phyloP scores from a whole-genome alignment of 2,888 invertebrate species.

The Drosophila incognita region DNA sequence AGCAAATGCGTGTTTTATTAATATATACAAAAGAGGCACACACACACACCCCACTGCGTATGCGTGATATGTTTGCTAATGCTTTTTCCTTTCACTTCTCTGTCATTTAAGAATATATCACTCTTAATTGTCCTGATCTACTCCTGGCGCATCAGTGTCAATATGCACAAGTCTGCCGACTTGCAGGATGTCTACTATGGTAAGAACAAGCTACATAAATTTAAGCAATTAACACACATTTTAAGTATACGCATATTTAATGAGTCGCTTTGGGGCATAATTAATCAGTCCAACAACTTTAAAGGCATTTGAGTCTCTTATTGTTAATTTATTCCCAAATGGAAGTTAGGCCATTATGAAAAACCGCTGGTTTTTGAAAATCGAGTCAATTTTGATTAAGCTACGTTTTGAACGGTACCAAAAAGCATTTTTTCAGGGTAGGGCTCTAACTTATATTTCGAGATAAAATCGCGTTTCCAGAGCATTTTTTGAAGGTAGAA shows the following conservation, averaged over 20 bases:
- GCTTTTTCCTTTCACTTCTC: constrained; percentile 9
- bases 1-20: constrained; percentile 29
- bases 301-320: not conserved
- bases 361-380: no score
- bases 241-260: constrained; percentile 43
- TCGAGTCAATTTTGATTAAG: no score
- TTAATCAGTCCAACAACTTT: constrained; percentile 6
- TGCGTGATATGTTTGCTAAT: constrained; percentile 43
- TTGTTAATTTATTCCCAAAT: not conserved
- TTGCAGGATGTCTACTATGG: constrained; percentile 92
- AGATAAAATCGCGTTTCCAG: no score
- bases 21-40: not conserved
- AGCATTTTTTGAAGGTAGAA: no score
- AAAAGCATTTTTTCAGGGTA: no score
- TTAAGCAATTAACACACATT: constrained; percentile 53
- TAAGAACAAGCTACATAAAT: constrained; percentile 83
- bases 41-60: constrained; percentile 39
- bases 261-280: constrained; percentile 39
- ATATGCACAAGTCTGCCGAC: constrained; percentile 89
- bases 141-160: constrained; percentile 91
- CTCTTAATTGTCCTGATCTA: constrained; percentile 90
- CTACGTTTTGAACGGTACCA: no score
- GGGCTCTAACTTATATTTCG: no score
- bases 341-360: no score
- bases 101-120: constrained; percentile 89